Conservation (phyloP, 2,113 vertebrate genomes). For the Monopterus albus region DNA sequence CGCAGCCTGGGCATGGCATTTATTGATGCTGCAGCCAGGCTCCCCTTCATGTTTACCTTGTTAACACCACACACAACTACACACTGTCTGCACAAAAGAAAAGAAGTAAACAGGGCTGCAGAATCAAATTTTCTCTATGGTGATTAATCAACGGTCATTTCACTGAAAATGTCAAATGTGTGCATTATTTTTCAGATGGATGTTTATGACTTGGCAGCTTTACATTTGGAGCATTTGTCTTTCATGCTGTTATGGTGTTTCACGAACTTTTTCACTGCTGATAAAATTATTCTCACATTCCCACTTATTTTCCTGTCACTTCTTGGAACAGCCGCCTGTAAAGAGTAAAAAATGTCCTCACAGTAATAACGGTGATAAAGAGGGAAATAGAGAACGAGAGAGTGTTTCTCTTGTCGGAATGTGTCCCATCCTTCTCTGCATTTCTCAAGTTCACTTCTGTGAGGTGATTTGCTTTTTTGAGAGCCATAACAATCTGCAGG, state of each 20-base stretch:
- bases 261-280: constrained; percentile 19
- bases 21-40: not conserved
- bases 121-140: constrained; percentile 26
- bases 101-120: constrained; percentile 12
- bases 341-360: constrained; percentile 11
- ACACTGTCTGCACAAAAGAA: constrained; percentile 29
- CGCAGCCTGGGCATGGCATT: constrained; percentile 43
- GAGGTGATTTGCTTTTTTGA: constrained; percentile 11
- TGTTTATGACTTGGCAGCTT: constrained; percentile 14
- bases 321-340: not conserved
- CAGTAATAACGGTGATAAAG: constrained; percentile 12
- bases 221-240: constrained; percentile 9
- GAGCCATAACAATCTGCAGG: constrained; percentile 12
- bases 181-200: constrained; percentile 13
- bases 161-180: constrained; percentile 38
- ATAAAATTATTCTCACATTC: constrained; percentile 15
- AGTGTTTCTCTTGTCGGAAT: constrained; percentile 6
- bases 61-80: constrained; percentile 46
- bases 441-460: constrained; percentile 18
- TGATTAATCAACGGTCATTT: constrained; percentile 46
- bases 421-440: constrained; percentile 17
- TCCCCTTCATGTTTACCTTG: constrained; percentile 52
- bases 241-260: not conserved
- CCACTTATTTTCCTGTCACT: not conserved
- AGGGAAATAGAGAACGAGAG: not conserved